Percentiles rank a stretch among this genome's conserved stretches.
Conservation (phyloP, 2,113 vertebrate genomes). For the Hippocampus zosterae region DNA sequence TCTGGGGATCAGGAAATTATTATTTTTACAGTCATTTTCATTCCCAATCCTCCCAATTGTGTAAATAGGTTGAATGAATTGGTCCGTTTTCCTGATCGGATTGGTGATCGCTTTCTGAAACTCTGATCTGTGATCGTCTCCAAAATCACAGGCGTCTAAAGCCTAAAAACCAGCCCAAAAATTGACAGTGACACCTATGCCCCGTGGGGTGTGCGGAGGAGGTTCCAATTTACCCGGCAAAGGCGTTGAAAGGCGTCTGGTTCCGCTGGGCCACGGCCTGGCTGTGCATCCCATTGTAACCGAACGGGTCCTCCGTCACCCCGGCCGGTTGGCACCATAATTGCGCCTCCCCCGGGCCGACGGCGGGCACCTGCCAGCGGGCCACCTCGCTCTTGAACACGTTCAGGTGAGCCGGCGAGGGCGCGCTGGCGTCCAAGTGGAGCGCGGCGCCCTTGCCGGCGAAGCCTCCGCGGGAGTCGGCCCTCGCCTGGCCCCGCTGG, state of each 20-base stretch:
- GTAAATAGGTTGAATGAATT: no score
- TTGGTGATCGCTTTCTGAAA: no score
- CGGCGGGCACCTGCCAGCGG: constrained; percentile 53
- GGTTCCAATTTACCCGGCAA: constrained; percentile 41
- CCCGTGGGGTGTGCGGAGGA: no score
- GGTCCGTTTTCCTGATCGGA: no score
- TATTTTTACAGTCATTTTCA: no score
- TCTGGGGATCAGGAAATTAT: no score
- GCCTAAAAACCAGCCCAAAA: background rate
- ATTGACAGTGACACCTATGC: background rate
- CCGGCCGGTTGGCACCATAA: constrained; percentile 61
- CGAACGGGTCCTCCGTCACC: constrained; percentile 43
- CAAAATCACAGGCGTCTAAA: no score
- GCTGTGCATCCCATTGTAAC: constrained; percentile 52
- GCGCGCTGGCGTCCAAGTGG: constrained; percentile 26
- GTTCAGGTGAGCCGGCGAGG: constrained; percentile 27
- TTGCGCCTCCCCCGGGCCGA: constrained; percentile 38
- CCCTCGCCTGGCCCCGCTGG: constrained; percentile 29
- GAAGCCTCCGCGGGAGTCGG: constrained; percentile 43
- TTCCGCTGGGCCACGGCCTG: constrained; percentile 45
- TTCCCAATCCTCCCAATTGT: no score
- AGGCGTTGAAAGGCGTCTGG: constrained; percentile 38
- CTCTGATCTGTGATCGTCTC: no score
- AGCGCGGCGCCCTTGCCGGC: constrained; percentile 28
- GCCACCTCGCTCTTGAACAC: constrained; percentile 56